These are phyloP conservation scores for Euwallacea fornicatus DNA, from an alignment of 1,140 invertebrate species.

Conservation along the genomic window DNA sequence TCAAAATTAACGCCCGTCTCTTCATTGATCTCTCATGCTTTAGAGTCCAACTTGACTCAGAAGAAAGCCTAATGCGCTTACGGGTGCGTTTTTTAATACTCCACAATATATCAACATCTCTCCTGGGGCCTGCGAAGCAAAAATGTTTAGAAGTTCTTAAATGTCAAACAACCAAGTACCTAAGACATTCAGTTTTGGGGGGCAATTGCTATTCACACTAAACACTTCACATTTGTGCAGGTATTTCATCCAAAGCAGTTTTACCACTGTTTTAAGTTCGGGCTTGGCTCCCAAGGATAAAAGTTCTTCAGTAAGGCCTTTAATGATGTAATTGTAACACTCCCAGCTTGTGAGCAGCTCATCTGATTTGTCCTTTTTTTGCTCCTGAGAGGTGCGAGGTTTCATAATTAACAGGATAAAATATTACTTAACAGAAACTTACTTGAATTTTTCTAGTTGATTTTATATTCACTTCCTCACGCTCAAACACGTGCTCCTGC, in stretches of 20 bases:
- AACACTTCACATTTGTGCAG: conserved; percentile 61
- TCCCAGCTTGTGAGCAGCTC: conserved; percentile 65
- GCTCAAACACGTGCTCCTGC: conserved; percentile 52
- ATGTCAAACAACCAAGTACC: conserved; percentile 16
- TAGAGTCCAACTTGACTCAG: conserved; percentile 12
- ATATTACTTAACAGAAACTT: neutral
- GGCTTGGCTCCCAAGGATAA: conserved; percentile 59
- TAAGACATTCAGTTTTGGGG: conserved; percentile 58
- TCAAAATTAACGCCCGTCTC: conserved; percentile 28
- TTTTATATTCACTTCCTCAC: conserved; percentile 32
- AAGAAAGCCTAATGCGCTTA: conserved; percentile 35
- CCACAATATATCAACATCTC: conserved; percentile 59
- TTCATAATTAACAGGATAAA: conserved; percentile 11
- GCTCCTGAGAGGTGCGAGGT: conserved; percentile 7
- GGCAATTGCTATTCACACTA: conserved; percentile 51
- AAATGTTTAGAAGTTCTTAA: neutral
- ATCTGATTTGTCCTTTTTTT: conserved; percentile 35
- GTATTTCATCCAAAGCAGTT: conserved; percentile 67
- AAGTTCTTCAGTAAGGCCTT: conserved; percentile 63
- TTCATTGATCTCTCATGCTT: conserved; percentile 12
- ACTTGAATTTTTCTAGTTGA: conserved; percentile 35
- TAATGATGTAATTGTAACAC: conserved; percentile 65
- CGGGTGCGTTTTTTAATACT: conserved; percentile 47
- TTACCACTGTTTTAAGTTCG: conserved; percentile 60
- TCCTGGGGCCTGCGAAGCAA: conserved; percentile 18